Conservation (phyloP, 2,797 vertebrate genomes). For the Platalea minor region DNA sequence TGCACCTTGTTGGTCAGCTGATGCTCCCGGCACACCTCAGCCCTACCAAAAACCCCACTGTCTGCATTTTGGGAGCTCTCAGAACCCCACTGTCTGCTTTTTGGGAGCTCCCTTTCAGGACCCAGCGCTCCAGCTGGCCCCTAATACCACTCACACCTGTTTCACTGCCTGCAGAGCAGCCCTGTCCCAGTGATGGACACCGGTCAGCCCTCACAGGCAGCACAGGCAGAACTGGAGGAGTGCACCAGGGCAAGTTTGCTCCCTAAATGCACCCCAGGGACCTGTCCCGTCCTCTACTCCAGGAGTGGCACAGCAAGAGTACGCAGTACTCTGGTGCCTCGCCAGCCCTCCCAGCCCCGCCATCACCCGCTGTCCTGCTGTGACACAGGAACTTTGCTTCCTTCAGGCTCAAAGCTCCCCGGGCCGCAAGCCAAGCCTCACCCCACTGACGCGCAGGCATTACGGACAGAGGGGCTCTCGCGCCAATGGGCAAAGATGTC, state of each 20-base stretch:
- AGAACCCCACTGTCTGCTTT: background rate
- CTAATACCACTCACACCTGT: rapidly evolving
- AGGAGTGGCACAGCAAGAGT: background rate
- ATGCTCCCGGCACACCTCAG: background rate
- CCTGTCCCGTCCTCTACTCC: background rate
- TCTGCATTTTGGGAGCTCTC: background rate
- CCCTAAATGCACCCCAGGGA: background rate
- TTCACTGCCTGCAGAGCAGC: background rate
- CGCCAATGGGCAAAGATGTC: background rate
- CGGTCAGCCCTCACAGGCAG: background rate
- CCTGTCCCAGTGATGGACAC: background rate
- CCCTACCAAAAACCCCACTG: background rate
- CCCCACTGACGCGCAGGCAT: rapidly evolving
- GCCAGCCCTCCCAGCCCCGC: background rate
- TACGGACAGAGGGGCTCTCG: background rate
- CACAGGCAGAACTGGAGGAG: background rate
- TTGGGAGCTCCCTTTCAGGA: background rate
- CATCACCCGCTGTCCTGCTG: background rate
- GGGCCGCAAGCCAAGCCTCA: background rate
- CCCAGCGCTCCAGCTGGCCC: background rate
- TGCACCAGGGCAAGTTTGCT: background rate
- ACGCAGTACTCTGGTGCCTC: rapidly evolving
- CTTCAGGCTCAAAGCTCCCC: background rate
- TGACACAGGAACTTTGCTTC: background rate
- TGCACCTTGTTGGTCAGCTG: background rate